phyloP scores from a whole-genome alignment of 2,888 invertebrate genomes.

The Orchestes rusci region DNA sequence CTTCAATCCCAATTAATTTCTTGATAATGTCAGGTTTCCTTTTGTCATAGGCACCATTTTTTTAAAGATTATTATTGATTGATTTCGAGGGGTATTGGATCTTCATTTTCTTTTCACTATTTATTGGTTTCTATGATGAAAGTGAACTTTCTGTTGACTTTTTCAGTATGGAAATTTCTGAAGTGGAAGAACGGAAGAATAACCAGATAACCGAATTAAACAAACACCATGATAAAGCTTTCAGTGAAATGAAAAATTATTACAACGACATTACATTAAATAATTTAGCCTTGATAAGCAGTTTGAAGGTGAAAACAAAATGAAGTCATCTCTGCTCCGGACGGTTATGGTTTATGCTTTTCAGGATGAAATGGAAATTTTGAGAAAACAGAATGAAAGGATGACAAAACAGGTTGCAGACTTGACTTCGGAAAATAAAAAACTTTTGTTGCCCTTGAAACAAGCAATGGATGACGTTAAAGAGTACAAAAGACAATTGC shows the following conservation, averaged over 20 bases:
- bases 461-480: constrained; percentile 62
- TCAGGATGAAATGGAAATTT: constrained; percentile 65
- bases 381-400: constrained; percentile 72
- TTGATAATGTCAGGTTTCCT: neutral
- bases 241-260: constrained; percentile 86
- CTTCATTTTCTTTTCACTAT: too few relatives aligned
- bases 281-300: constrained; percentile 84
- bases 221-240: constrained; percentile 74
- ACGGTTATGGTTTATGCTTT: too few relatives aligned
- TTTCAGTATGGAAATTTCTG: constrained; percentile 69
- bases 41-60: neutral
- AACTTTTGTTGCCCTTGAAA: constrained; percentile 64
- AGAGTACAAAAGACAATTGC: constrained; percentile 67
- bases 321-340: too few relatives aligned
- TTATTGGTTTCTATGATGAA: too few relatives aligned
- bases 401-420: constrained; percentile 62
- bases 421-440: constrained; percentile 65
- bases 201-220: constrained; percentile 75
- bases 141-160: too few relatives aligned
- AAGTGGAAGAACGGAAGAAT: constrained; percentile 89
- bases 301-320: constrained; percentile 75
- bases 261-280: constrained; percentile 93
- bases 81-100: too few relatives aligned
- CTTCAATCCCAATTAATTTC: neutral
- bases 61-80: neutral